Evolutionary conservation across 2,113 vertebrate genomes (phyloP), one percentile per base, ranked within the genome.

Genomic region (Rousettus leschenaultii): DNA sequence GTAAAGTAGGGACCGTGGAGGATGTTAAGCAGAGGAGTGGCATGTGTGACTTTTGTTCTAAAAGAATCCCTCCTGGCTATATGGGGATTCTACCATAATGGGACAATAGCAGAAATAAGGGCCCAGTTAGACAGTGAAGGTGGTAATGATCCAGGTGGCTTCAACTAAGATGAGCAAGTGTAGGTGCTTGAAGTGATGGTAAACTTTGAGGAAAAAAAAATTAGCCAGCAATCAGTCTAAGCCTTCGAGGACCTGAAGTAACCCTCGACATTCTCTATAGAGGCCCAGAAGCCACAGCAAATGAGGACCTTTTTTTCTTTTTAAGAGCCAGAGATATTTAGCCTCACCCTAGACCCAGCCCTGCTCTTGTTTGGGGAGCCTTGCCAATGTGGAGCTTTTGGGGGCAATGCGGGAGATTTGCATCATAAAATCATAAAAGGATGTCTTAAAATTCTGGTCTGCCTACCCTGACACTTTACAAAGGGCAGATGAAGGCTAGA

Each of bases 401-500:
- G 5, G 19, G 7, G 15, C 26, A 1, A 1, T 0, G 0, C 2
- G 13, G 28, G 38, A 38, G 28, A 6, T 14, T 63, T 21, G 15
- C 26, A 24, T 75, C 59, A 0, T 38, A 38, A 65, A 63, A 88
- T 59, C 40, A 0, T 10, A 71, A 43, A 53, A 63, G 19, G 40
- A 38, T 33, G 48, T 5, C 38, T 74, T 90, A 2, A 55, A 21
- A n/a, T 45, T 38, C 10, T 43, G 59, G 22, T 70, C 61, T 24
- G 2, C 40, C 22, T 48, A 11, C 9, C 57, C 22, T 0, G 12
- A 33, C 21, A 22, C 21, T 48, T 55, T 16, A 12, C 11, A 4
- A 16, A 59, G 35, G 55, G 18, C 70, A 75, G 21, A 9, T 30
- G 33, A 63, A 43, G 38, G 14, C 48, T 21, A 14, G 40, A 16